A percentile compares a stretch with the other conserved stretches of the same genome.
These are phyloP conservation scores for Lordiphosa mommai DNA, from an alignment of 1,140 invertebrate genomes.

Conservation along the genomic window DNA sequence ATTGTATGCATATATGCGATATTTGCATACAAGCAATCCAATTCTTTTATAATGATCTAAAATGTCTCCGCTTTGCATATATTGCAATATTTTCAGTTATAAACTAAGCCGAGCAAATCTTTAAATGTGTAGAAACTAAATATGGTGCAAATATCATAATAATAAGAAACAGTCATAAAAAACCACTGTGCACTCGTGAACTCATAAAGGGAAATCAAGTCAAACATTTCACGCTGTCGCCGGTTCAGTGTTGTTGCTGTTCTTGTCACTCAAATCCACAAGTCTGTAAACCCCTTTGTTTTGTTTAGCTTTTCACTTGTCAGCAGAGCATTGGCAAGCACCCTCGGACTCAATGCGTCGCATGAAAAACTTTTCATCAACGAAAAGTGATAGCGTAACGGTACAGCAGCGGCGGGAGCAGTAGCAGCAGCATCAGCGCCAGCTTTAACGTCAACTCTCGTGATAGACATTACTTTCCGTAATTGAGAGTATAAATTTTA, in stretches of 20 bases:
- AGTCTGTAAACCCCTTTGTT: neutral
- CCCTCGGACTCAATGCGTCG: neutral
- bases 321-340: conserved; percentile 5
- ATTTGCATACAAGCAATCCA: too few species aligned
- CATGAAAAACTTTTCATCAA: conserved; percentile 4
- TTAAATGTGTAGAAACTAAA: too few species aligned
- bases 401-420: neutral
- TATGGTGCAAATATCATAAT: too few species aligned
- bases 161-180: too few species aligned
- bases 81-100: too few species aligned
- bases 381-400: neutral
- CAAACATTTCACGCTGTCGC: conserved; percentile 2
- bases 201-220: conserved; percentile 12
- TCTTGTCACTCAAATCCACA: neutral
- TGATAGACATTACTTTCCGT: conserved; percentile 43
- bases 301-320: conserved; percentile 8
- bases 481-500: conserved; percentile 52
- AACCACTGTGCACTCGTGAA: neutral
- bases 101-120: too few species aligned
- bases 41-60: too few species aligned
- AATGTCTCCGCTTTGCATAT: too few species aligned
- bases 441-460: conserved; percentile 9
- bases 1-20: too few species aligned
- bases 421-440: neutral
- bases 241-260: neutral